Evolutionary conservation across 2,113 vertebrate species (phyloP).

Genomic region (Tringa solitaria): DNA sequence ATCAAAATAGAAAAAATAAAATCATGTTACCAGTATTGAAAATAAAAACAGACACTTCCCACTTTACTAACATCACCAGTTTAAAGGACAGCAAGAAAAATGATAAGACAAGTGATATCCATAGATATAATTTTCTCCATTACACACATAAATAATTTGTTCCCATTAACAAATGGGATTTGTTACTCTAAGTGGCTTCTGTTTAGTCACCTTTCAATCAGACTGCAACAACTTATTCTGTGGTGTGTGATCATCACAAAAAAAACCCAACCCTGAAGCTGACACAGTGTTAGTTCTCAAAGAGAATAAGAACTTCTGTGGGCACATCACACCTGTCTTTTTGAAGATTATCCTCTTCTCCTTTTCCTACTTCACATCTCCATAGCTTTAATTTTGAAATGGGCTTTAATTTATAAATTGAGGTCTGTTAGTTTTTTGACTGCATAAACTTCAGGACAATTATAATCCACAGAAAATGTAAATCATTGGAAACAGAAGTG

Average conservation of each 20-base stretch:
- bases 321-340: neutral
- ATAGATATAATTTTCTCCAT: neutral
- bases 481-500: neutral
- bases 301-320: neutral
- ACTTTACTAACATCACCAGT: neutral
- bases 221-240: neutral
- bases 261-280: neutral
- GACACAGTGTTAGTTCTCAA: neutral
- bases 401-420: neutral
- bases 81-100: neutral
- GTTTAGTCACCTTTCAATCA: neutral
- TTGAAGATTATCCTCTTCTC: neutral
- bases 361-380: fast-evolving
- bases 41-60: neutral
- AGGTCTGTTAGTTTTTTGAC: neutral
- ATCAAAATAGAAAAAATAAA: neutral
- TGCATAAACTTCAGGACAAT: neutral
- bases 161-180: neutral
- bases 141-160: neutral
- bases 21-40: neutral
- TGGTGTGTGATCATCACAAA: neutral
- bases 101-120: neutral
- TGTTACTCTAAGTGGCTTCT: neutral
- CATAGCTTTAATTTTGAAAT: neutral
- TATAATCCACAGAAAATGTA: neutral